A percentile compares a stretch with the other conserved stretches of the same genome.
Conservation (phyloP, 2,113 vertebrate genomes). For the Elachura formosa region DNA sequence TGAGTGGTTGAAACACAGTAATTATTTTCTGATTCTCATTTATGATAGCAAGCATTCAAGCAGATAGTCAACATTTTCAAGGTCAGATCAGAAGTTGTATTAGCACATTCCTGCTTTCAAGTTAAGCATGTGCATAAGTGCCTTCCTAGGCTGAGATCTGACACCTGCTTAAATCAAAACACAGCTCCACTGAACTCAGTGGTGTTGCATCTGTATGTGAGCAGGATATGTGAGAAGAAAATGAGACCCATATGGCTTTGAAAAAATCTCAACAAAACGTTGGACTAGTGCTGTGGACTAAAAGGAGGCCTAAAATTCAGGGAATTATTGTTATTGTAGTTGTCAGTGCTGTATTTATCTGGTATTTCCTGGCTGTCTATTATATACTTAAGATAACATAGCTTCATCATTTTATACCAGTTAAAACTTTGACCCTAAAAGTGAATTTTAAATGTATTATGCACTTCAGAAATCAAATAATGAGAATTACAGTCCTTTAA, state of each 20-base stretch:
- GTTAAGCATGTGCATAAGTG: constrained; percentile 21
- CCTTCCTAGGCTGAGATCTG: constrained; percentile 33
- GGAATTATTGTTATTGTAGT: constrained; percentile 3
- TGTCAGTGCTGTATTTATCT: background rate
- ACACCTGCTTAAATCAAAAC: constrained; percentile 58
- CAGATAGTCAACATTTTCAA: background rate
- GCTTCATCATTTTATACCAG: background rate
- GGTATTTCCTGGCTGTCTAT: background rate
- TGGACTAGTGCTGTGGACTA: background rate
- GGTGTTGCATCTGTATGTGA: background rate
- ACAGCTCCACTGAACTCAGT: constrained; percentile 8
- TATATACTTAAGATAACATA: constrained; percentile 16
- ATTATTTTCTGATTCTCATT: background rate
- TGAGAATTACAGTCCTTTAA: constrained; percentile 17
- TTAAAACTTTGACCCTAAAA: background rate
- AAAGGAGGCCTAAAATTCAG: background rate
- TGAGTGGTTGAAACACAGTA: background rate
- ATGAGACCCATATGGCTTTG: constrained; percentile 41
- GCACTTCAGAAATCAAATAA: background rate
- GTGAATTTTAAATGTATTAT: background rate
- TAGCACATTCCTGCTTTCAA: constrained; percentile 49
- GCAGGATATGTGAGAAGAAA: constrained; percentile 26
- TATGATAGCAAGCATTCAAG: background rate
- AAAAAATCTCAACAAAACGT: constrained; percentile 2
- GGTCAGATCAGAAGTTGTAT: constrained; percentile 16